Percentiles rank a stretch among this genome's conserved stretches.
These are phyloP conservation scores for Montipora sp. DNA, from an alignment of 64 coral and sea anemone genomes.

Conservation along the genomic window DNA sequence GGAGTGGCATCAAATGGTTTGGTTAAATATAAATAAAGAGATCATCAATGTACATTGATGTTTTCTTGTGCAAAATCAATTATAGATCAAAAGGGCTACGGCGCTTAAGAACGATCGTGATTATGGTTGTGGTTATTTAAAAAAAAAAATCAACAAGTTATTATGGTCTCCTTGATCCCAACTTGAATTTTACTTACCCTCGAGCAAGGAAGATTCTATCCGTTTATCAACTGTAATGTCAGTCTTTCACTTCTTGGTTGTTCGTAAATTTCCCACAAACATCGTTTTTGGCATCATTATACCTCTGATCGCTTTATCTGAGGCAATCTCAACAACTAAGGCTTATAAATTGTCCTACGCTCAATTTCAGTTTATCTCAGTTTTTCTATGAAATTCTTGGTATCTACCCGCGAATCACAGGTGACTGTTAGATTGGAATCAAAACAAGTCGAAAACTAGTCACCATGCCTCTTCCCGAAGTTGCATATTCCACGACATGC, in stretches of 20 bases:
- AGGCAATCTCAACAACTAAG: not conserved
- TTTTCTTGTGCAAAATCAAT: no score
- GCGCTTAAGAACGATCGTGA: no score
- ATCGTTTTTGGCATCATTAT: not conserved
- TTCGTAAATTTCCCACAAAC: not conserved
- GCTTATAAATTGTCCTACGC: not conserved
- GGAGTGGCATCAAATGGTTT: not conserved
- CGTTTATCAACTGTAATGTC: not conserved
- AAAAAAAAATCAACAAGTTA: not conserved
- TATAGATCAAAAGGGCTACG: no score
- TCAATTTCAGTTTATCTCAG: not conserved
- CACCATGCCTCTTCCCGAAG: conserved; percentile 13
- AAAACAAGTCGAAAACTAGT: conserved; percentile 21
- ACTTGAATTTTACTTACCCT: not conserved
- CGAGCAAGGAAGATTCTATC: not conserved
- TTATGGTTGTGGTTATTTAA: no score
- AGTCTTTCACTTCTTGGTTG: not conserved
- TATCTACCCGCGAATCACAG: conserved; percentile 18
- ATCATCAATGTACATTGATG: no score
- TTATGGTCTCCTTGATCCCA: not conserved
- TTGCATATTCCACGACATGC: not conserved
- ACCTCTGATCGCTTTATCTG: not conserved
- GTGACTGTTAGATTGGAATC: conserved; percentile 1
- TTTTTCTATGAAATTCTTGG: not conserved
- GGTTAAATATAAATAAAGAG: not conserved